phyloP scores from a whole-genome alignment of 2,888 invertebrate genomes.

The Tromatobia lineatoria region DNA sequence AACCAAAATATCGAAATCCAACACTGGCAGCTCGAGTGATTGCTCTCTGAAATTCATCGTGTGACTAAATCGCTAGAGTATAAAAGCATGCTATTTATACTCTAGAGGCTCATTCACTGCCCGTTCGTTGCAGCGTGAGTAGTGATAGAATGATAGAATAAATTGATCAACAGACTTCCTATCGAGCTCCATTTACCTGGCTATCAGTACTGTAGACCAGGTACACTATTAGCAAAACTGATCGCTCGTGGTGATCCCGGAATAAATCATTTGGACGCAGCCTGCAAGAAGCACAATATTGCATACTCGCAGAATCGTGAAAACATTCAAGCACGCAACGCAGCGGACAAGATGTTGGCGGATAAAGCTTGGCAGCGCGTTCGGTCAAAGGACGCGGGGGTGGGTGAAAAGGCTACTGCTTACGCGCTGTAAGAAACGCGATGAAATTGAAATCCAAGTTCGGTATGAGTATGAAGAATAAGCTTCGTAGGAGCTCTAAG shows the following conservation, averaged over 20 bases:
- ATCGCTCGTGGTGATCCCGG: constrained; percentile 74
- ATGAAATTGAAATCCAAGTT: too few species aligned
- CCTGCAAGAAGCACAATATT: constrained; percentile 80
- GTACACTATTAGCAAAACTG: constrained; percentile 73
- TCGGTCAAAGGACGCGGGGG: constrained; percentile 41
- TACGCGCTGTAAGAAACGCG: too few species aligned
- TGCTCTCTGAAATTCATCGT: constrained; percentile 50
- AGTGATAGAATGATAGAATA: constrained; percentile 32
- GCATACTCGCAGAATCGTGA: constrained; percentile 72
- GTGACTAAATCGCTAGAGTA: constrained; percentile 26
- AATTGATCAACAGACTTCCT: constrained; percentile 56
- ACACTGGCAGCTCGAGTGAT: constrained; percentile 32
- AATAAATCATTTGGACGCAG: constrained; percentile 75
- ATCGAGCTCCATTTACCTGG: constrained; percentile 52
- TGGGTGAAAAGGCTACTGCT: constrained; percentile 19
- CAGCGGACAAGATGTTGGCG: constrained; percentile 61
- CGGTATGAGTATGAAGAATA: too few species aligned
- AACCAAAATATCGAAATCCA: constrained; percentile 50
- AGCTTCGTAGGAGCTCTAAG: too few species aligned
- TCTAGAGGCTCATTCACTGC: constrained; percentile 4
- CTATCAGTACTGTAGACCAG: too few species aligned
- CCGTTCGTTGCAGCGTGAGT: neutral
- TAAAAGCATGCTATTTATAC: constrained; percentile 48
- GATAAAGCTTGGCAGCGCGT: constrained; percentile 67
- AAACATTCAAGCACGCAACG: constrained; percentile 51